Evolutionary conservation across 2,888 invertebrate species (phyloP), one percentile per base, ranked within the genome.

Genomic region (Antheraea yamamai): DNA sequence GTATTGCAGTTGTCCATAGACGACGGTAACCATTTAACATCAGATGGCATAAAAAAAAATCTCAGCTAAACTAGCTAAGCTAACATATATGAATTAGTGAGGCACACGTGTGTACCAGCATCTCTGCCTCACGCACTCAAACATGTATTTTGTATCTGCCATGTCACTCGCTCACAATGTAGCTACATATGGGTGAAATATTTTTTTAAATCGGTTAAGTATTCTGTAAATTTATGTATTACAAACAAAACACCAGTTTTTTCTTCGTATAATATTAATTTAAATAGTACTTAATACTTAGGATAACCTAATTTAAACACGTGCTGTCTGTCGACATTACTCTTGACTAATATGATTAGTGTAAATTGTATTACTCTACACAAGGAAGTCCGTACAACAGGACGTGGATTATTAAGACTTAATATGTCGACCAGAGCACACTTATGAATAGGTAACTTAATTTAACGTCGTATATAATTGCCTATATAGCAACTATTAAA

Each of bases 331-430:
- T 84, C 87, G 90, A 89, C 89, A 90, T 89, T 91, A 88, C 84
- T 80, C 80, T 75, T 30, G 77, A 82, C 81, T 93, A 92, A 93
- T 90, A 85, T 87, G 87, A 92, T 93, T 92, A 91, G 84, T 85
- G 88, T 84, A 89, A 91, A 92, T 90, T 90, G 89, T 88, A 88
- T 92, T 92, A 93, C 74, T 58, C 87, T 82, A 84, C 86, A 84
- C 76, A 75, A 86, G 89, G 89, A 89, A 88, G 87, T 87, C 70
- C 77, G 81, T 82, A 88, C 85, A 87, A 88, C 90, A 89, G 90
- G 89, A 89, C 87, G 84, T 80, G 78, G 78, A 77, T 83, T 83
- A 89, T 89, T 88, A 87, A 84, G 82, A 81, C 80, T 81, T 79
- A 79, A 80, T 81, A 77, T 77, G 77, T 78, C 74, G 77, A 76